These are phyloP conservation scores for Bradypodion ventrale DNA, from an alignment of 2,797 vertebrate species.

Conservation along the genomic window DNA sequence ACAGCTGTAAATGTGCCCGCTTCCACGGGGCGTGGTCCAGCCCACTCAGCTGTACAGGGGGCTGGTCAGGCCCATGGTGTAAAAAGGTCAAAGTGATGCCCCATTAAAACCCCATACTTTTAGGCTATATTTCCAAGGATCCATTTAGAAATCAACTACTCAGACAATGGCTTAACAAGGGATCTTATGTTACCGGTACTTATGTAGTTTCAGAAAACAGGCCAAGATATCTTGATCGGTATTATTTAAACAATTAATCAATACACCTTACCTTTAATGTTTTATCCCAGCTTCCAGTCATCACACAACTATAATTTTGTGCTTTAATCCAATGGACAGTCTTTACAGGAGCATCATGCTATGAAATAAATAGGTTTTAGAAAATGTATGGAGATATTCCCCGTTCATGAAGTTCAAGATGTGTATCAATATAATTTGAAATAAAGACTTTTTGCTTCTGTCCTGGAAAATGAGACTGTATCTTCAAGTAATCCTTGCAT, in stretches of 20 bases:
- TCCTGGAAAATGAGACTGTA: not conserved
- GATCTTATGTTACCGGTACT: too few species aligned
- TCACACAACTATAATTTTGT: constrained; percentile 96
- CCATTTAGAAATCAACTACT: not conserved
- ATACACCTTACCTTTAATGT: constrained; percentile 86
- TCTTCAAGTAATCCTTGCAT: not conserved
- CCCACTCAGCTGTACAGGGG: too few species aligned
- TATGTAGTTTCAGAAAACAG: not conserved
- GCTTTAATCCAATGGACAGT: constrained; percentile 98
- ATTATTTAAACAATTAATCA: not conserved
- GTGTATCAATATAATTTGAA: too few species aligned
- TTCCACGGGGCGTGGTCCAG: too few species aligned
- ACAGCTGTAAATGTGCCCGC: too few species aligned
- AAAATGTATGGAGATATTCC: not conserved
- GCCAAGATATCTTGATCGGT: not conserved
- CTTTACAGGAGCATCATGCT: constrained; percentile 97
- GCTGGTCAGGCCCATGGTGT: too few species aligned
- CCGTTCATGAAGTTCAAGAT: not conserved
- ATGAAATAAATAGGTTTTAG: constrained; percentile 35
- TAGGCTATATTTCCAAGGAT: not conserved
- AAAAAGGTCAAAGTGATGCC: not conserved
- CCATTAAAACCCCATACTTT: not conserved
- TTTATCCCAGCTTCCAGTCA: constrained; percentile 99
- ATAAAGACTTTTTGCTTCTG: not conserved
- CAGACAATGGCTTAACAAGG: too few species aligned